phyloP scores from a whole-genome alignment of 2,888 invertebrate species.

The Notodonta dromedarius region DNA sequence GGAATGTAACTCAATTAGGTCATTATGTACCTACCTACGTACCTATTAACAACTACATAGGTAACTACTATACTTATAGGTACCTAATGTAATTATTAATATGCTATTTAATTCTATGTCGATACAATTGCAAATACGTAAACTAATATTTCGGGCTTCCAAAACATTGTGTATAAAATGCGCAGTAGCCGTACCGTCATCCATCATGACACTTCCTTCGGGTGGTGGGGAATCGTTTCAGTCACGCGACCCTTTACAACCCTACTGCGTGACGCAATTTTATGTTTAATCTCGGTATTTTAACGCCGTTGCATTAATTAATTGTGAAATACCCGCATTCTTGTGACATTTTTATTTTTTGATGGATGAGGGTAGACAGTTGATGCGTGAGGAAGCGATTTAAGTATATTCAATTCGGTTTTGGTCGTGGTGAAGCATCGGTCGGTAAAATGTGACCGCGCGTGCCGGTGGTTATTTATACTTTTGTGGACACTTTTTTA shows the following conservation, averaged over 20 bases:
- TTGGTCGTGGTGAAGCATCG: not conserved
- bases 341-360: constrained; percentile 19
- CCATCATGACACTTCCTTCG: constrained; percentile 48
- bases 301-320: constrained; percentile 34
- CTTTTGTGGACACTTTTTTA: not conserved
- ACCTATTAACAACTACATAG: no score
- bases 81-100: no score
- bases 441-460: no score
- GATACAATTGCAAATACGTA: no score
- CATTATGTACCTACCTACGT: no score
- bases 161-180: constrained; percentile 9
- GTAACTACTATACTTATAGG: no score
- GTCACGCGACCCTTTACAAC: constrained; percentile 54
- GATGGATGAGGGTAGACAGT: constrained; percentile 28
- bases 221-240: constrained; percentile 28
- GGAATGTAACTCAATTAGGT: no score
- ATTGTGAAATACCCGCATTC: constrained; percentile 15
- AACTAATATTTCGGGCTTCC: no score
- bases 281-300: constrained; percentile 31
- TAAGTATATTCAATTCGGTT: not conserved
- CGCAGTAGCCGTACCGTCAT: constrained; percentile 37
- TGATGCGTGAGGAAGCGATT: constrained; percentile 8
- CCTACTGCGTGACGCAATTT: constrained; percentile 16
- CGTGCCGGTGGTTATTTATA: no score
- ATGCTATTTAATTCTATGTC: no score